phyloP scores from a whole-genome alignment of 2,113 vertebrate species.

The Chinchilla lanigera region DNA sequence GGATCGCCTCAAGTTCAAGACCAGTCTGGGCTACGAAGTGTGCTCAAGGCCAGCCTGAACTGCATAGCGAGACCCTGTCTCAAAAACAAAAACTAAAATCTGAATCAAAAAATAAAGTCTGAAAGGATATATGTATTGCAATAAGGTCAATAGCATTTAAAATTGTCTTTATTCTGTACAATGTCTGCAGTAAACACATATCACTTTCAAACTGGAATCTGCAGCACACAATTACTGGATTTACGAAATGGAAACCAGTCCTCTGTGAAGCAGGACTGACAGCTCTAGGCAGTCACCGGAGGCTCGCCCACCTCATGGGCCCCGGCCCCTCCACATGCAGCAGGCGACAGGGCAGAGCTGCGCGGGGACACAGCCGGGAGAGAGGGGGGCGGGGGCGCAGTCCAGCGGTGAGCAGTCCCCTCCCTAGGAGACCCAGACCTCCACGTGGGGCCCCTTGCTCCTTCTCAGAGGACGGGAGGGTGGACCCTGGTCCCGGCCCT shows the following conservation, averaged over 20 bases:
- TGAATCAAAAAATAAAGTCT: neutral
- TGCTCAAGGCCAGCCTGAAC: too few relatives aligned
- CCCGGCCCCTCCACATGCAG: too few relatives aligned
- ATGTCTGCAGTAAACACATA: neutral
- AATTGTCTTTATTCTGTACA: neutral
- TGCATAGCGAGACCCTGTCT: too few relatives aligned
- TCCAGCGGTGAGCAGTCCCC: too few relatives aligned
- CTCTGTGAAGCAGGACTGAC: neutral
- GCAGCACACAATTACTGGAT: neutral
- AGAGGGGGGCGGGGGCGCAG: too few relatives aligned
- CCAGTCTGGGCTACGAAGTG: too few relatives aligned
- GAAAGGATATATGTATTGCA: neutral
- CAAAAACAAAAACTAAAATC: too few relatives aligned
- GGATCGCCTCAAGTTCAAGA: too few relatives aligned
- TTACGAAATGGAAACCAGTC: neutral
- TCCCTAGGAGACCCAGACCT: too few relatives aligned
- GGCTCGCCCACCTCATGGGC: too few relatives aligned
- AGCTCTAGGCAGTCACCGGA: neutral
- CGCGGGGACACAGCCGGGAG: too few relatives aligned
- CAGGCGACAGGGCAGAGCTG: too few relatives aligned
- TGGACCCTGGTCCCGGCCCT: neutral
- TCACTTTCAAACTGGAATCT: neutral
- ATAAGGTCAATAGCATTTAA: neutral
- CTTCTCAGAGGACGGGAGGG: neutral
- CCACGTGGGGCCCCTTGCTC: neutral